Base-by-base conservation (phyloP, 1,140 invertebrate species). In the Drosophila saltans region DNA sequence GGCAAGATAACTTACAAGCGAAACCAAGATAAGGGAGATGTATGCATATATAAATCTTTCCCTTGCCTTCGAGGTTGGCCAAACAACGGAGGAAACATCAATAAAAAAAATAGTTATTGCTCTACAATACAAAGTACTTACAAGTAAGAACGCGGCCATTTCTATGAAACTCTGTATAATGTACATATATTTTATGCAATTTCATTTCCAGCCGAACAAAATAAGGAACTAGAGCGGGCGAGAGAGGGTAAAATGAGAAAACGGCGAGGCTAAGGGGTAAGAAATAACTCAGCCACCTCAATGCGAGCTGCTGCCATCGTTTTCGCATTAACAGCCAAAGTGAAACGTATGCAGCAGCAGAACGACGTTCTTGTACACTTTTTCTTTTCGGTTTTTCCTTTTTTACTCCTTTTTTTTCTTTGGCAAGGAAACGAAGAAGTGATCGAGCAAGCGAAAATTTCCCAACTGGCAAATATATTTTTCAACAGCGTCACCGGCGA, bases 401-500 rank as follows among this genome's bases (percentile, higher is more conserved):
- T 78, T 69, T 68, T 72, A 65, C 75, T 77, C 71, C 69, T 78
- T 69, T 78, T 69, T 68, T 72, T 73, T 76, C 65, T 74, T 76
- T 66, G 63, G 74, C 78, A 62, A 58, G 80, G 79, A 72, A 80
- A 82, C 78, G 45, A 30, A 30, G 28, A 30, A 30, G 28, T 30
- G 28, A 30, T 30, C 28, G 4, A 30, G 33, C 33, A 36, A 36
- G 62, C 74, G 75, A 57, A 62, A 89, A 89, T 89, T 89, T 89
- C 84, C 84, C 84, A 89, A 78, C 84, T 89, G 84, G 84, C 85
- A 89, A 89, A 89, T 89, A 89, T 89, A 89, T 89, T 89, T 89
- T 89, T 89, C 84, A 89, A 89, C 89, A 89, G 84, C 85, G 84
- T 81, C 84, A 81, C 84, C 45, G 58, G 84, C 81, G 80, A 89